Base-by-base conservation (phyloP, 2,888 invertebrate genomes). In the Apodemia duryi region DNA sequence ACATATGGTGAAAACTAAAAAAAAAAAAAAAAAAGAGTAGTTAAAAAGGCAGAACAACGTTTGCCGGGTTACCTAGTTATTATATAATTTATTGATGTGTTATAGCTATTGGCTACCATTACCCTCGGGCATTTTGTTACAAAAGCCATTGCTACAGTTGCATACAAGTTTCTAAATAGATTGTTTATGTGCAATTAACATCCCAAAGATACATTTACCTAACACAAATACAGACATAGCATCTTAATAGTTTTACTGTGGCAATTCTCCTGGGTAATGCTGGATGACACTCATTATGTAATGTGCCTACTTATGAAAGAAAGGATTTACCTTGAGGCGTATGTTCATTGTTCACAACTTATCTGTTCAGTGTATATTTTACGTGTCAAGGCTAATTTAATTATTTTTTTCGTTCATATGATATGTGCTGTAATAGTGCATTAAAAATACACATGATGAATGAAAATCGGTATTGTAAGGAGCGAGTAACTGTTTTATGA, bases 261-360 rank as follows among this genome's bases (percentile, higher is more conserved):
- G 13, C 5, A 46, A 46, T 46, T 46, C 46, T 46, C 46, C 46
- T 46, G 46, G 46, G 46, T 46, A 46, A 5, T 13, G 46, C 46
- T 46, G 46, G 46, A 46, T 46, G 46, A 13, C 13, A 46, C 13
- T 13, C 13, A 13, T 46, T 46, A 46, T 46, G 46, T 46, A 57
- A 29, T 57, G 29, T 57, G 29, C 54, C 32, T 29, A 57, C 54
- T 57, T 29, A 29, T 57, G 32, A 57, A 57, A 57, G 54, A 57
- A 57, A 57, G 54, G 54, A 57, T 57, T 57, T 29, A 32, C 54
- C 54, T 57, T 57, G 54, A 57, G 29, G 29, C 29, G 52, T 54
- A 10, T 54, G 54, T 29, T 29, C 54, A 54, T 54, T 54, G 54
- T 54, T 54, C 54, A 11, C 54, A 52, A 52, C 21, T 52, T 52